Base-by-base conservation (phyloP, 2,888 invertebrate genomes). In the Campoplex capitator region DNA sequence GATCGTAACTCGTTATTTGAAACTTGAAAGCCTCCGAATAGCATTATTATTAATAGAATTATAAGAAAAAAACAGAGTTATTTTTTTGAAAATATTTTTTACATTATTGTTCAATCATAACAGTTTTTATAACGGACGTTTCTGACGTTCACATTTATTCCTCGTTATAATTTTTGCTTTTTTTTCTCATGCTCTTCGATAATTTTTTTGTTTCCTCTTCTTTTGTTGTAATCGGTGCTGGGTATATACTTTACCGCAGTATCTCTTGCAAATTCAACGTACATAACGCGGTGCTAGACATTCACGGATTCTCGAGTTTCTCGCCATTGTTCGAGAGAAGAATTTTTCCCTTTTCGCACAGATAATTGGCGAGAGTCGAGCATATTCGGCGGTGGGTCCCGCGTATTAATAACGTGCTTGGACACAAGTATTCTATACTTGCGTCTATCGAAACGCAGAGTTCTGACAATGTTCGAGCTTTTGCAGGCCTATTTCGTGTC, bases 241-340 rank as follows among this genome's bases (percentile, higher is more conserved):
- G 71, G 48, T 79, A 35, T 68, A 73, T 76, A 67, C 73, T 70
- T 70, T 65, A 38, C 45, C 32, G 38, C 51, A 32, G 78, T 62
- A 54, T 54, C 62, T 83, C 70, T 58, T 28, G 71, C 38, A 62
- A 80, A 83, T 81, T 73, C 78, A 71, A 70, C 62, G 78, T 58
- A 67, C 35, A 68, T 54, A 38, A 77, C 70, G 83, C 58, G 80
- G 75, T 45, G 77, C 73, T 42, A 84, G 58, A 62, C 42, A 70
- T 58, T 86, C 42, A 75, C 56, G 90, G 88, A 89, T 89, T 89
- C 90, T 92, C 91, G 89, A 89, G 88, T 89, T 88, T 88, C 74
- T 6, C 38, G 42, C 90, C 91, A 92, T 93, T 93, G 93, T 93
- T 91, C 90, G 89, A 91, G 89, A 91, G 91, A 91, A 91, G 54